Evolutionary conservation across 1,140 invertebrate species (phyloP).

Genomic region (Cotesia glomerata): DNA sequence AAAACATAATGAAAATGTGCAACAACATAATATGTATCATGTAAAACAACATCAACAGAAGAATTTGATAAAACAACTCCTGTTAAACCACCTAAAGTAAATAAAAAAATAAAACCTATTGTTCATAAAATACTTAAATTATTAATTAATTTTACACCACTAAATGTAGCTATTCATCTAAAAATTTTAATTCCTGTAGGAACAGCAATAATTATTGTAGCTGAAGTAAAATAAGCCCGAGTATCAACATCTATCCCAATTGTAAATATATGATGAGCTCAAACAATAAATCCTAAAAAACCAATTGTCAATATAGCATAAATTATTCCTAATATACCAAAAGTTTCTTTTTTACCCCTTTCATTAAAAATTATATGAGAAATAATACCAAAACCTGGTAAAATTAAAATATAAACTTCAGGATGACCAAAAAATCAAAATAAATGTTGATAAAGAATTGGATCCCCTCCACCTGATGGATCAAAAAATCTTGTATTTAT

Average conservation of each 20-base stretch:
- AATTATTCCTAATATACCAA: conserved; percentile 69
- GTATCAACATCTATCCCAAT: conserved; percentile 77
- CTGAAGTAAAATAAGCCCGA: conserved; percentile 75
- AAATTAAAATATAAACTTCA: conserved; percentile 78
- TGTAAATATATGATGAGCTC: conserved; percentile 76
- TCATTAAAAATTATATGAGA: conserved; percentile 69
- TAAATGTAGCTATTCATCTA: conserved; percentile 68
- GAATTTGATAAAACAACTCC: conserved; percentile 74
- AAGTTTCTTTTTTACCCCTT: conserved; percentile 68
- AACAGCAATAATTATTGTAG: conserved; percentile 72
- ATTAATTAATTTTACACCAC: conserved; percentile 64
- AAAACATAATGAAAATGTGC: conserved; percentile 77
- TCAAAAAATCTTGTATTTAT: conserved; percentile 76
- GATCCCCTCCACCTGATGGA: conserved; percentile 71
- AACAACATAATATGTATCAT: conserved; percentile 80
- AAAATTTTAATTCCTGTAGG: conserved; percentile 72
- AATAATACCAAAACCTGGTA: conserved; percentile 71
- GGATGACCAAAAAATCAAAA: conserved; percentile 83
- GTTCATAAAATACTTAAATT: conserved; percentile 67
- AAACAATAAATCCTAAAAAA: conserved; percentile 72
- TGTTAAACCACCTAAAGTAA: conserved; percentile 70
- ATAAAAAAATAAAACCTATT: conserved; percentile 76
- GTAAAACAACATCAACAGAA: conserved; percentile 73
- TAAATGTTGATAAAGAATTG: conserved; percentile 77
- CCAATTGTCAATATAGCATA: conserved; percentile 72